Percentiles rank a stretch among this genome's conserved stretches.
phyloP scores from a whole-genome alignment of 2,113 vertebrate genomes.

The Acrocephalus kingi region DNA sequence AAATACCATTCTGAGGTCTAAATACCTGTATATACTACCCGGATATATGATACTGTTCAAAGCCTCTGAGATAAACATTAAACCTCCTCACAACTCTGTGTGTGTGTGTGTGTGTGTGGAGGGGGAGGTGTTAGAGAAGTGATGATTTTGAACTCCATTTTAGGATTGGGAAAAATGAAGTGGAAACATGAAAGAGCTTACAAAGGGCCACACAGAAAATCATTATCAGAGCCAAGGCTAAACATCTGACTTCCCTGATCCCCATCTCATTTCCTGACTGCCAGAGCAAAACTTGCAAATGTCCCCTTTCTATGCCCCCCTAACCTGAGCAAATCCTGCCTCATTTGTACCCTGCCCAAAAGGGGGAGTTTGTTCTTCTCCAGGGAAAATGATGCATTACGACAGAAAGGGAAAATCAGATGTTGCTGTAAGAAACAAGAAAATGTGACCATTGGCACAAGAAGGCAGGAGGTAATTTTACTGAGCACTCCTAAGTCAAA shows the following conservation, averaged over 20 bases:
- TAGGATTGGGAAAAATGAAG: constrained; percentile 28
- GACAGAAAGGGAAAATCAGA: background rate
- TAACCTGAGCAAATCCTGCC: background rate
- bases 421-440: background rate
- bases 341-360: background rate
- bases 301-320: accelerated
- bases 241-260: background rate
- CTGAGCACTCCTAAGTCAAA: background rate
- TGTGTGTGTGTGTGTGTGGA: background rate
- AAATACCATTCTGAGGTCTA: background rate
- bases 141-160: constrained; percentile 28
- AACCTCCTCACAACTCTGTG: background rate
- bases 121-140: constrained; percentile 32
- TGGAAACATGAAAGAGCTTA: background rate
- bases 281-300: background rate
- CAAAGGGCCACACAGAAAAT: background rate
- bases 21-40: background rate
- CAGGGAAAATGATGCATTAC: background rate
- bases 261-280: background rate
- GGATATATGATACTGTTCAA: background rate
- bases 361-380: background rate
- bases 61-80: background rate
- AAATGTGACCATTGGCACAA: background rate
- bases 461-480: background rate
- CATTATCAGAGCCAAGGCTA: background rate